Conservation (phyloP, 2,113 vertebrate genomes). For the Anarhynchus alexandrinus region DNA sequence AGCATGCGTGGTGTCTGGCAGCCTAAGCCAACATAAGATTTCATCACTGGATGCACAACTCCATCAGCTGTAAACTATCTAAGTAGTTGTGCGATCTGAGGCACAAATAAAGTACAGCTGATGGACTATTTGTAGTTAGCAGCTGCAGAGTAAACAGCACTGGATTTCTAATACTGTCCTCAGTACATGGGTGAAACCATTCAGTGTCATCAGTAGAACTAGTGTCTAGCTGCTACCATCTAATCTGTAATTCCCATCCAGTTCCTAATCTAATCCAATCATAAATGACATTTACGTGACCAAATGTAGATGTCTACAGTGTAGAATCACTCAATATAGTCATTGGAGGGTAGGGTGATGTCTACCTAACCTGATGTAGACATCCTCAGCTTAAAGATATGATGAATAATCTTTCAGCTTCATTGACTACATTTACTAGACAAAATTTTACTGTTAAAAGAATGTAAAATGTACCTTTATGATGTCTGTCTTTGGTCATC, state of each 20-base stretch:
- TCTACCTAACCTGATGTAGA: background rate
- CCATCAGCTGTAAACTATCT: background rate
- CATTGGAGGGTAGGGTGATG: background rate
- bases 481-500: background rate
- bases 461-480: background rate
- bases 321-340: background rate
- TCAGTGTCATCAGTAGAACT: background rate
- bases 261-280: background rate
- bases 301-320: accelerated
- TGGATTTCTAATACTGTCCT: background rate
- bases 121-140: background rate
- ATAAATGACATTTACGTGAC: background rate
- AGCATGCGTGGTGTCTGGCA: background rate
- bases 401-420: background rate
- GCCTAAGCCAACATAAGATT: background rate
- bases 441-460: background rate
- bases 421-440: background rate
- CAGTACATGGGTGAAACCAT: background rate
- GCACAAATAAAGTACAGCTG: background rate
- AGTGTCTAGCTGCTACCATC: background rate
- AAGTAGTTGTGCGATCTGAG: background rate
- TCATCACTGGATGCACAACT: background rate
- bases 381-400: background rate
- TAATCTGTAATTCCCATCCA: background rate
- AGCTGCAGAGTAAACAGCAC: background rate